These are phyloP conservation scores for Schizotus pectinicornis DNA, from an alignment of 2,888 invertebrate species.

Conservation along the genomic window DNA sequence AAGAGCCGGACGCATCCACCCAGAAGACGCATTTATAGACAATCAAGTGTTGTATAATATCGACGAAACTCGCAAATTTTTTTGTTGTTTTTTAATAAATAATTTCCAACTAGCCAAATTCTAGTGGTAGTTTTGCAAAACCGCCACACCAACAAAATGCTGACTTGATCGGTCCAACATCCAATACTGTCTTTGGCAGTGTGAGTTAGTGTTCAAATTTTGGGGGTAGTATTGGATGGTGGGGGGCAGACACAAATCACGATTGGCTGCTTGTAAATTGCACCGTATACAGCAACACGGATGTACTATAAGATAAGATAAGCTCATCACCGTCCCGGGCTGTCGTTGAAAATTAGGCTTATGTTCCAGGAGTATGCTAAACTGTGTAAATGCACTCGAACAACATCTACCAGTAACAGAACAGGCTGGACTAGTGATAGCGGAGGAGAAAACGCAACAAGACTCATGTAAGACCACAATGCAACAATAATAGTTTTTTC, in stretches of 20 bases:
- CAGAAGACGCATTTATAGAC: constrained; percentile 29
- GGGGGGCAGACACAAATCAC: constrained; percentile 11
- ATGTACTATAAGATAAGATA: constrained; percentile 14
- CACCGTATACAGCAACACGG: constrained; percentile 22
- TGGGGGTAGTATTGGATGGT: too few species aligned
- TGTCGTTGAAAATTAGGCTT: constrained; percentile 36
- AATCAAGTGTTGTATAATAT: constrained; percentile 12
- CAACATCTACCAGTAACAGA: constrained; percentile 83
- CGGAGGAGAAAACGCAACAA: constrained; percentile 79
- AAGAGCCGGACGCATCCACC: constrained; percentile 27
- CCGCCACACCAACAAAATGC: too few species aligned
- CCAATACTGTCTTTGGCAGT: neutral
- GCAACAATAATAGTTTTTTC: constrained; percentile 18
- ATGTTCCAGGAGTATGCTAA: constrained; percentile 89
- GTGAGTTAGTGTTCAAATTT: constrained; percentile 3
- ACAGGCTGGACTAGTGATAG: constrained; percentile 78
- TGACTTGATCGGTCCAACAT: neutral
- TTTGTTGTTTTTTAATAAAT: too few species aligned
- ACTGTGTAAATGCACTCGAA: constrained; percentile 93
- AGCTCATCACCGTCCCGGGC: constrained; percentile 8
- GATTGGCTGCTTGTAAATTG: constrained; percentile 31
- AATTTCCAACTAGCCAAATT: too few species aligned
- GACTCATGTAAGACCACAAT: constrained; percentile 74
- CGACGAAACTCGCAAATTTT: neutral
- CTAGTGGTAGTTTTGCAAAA: too few species aligned